Evolutionary conservation across 2,888 invertebrate genomes (phyloP), one percentile per base, ranked within the genome.

Genomic region (Cheilosia vulpina): DNA sequence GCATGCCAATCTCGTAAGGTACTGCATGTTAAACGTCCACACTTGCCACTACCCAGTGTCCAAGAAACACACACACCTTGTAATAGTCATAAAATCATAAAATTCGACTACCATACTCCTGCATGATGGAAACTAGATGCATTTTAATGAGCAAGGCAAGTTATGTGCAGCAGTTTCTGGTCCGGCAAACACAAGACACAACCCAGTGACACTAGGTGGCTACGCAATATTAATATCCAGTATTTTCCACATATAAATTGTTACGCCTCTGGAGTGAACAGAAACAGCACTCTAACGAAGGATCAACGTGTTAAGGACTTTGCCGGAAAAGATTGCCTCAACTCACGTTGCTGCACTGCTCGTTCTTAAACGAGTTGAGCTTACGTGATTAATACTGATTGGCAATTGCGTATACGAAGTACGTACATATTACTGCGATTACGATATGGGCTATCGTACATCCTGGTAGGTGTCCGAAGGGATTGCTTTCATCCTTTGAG

Each of bases 361-460:
- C 31, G 62, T 60, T 71, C 65, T 45, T 77, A 77, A 71, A 71
- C 58, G 71, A 66, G 71, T 71, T 72, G 43, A 66, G 65, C 66
- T 77, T 55, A 66, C 71, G 71, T 82, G 52, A 77, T 77, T 66
- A 77, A 65, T 77, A 65, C 76, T 77, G 69, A 82, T 82, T 77
- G 82, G 65, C 58, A 77, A 66, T 77, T 77, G 71, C 58, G 66
- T 77, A 77, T 15, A 15, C 47, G 38, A 4, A 11, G 13, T 38
- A 38, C 13, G 13, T 38, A 4, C 38, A 13, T 38, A 38, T 38
- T 38, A 76, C 69, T 69, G 52, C 58, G 63, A 76, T 79, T 69
- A 27, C 52, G 57, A 47, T 9, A 47, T n/a, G 17, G n/a, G 45
- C 60, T 63, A 75, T 63, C 43, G 21, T 21, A 17, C 52, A 31